Evolutionary conservation across 2,113 vertebrate species (phyloP).

Genomic region (Colaptes auratus): DNA sequence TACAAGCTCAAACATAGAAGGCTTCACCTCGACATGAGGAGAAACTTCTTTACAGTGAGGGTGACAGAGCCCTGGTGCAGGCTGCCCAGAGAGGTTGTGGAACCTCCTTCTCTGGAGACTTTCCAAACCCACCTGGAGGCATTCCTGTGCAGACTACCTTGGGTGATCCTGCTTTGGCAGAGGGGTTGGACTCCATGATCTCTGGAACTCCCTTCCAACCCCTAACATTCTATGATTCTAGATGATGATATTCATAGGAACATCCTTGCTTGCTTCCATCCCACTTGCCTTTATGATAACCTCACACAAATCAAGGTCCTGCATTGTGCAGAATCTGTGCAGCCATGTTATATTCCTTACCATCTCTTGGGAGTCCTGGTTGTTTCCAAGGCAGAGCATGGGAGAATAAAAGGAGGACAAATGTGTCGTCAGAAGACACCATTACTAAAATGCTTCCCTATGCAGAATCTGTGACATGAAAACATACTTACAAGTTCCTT

Average conservation of each 20-base stretch:
- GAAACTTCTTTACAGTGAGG: too few relatives aligned
- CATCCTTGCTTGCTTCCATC: neutral
- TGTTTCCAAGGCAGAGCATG: neutral
- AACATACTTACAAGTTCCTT: neutral
- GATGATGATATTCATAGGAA: neutral
- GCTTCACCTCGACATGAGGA: too few relatives aligned
- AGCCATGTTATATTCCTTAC: neutral
- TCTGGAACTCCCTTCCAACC: too few relatives aligned
- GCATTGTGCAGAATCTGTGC: neutral
- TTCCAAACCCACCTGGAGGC: too few relatives aligned
- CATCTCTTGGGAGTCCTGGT: neutral
- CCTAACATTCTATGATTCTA: too few relatives aligned
- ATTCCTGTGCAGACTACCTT: too few relatives aligned
- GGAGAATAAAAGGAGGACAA: neutral
- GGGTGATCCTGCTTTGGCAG: too few relatives aligned
- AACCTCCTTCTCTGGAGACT: too few relatives aligned
- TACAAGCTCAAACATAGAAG: too few relatives aligned
- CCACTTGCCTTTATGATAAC: neutral
- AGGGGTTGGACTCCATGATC: too few relatives aligned
- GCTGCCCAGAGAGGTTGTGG: too few relatives aligned
- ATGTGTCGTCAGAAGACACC: neutral
- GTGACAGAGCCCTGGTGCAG: too few relatives aligned
- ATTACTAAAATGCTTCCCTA: neutral
- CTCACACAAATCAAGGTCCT: neutral
- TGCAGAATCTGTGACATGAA: slow-evolving; percentile 13